Conservation (phyloP, 2,797 vertebrate species). For the Atherinosoma microstoma region DNA sequence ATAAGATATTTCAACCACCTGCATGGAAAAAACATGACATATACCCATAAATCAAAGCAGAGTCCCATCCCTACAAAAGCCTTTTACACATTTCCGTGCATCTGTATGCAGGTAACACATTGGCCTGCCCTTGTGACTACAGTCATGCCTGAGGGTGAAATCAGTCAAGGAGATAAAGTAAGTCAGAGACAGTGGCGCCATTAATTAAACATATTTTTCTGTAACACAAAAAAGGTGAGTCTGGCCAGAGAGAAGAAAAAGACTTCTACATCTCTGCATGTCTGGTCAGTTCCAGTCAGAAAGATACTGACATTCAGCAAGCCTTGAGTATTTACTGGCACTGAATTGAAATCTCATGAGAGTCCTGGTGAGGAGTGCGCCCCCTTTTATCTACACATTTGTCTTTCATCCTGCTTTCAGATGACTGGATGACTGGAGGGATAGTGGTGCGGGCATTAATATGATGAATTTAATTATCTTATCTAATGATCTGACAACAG, state of each 20-base stretch:
- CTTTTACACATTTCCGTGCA: slow-evolving; percentile 7
- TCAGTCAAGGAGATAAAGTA: slow-evolving; percentile 41
- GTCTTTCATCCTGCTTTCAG: slow-evolving; percentile 27
- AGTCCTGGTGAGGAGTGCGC: not conserved
- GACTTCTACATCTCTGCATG: slow-evolving; percentile 2
- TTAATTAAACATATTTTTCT: slow-evolving; percentile 40
- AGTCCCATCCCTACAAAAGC: not conserved
- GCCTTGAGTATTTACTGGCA: not conserved
- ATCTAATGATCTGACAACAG: slow-evolving; percentile 35
- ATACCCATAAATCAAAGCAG: slow-evolving; percentile 16
- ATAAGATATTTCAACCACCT: not conserved
- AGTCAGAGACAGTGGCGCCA: slow-evolving; percentile 29
- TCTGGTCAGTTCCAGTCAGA: slow-evolving; percentile 18
- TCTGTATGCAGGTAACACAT: slow-evolving; percentile 48
- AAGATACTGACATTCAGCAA: not conserved
- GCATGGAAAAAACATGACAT: not conserved
- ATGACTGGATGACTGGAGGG: not conserved
- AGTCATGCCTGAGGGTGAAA: slow-evolving; percentile 36
- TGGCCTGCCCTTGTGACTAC: slow-evolving; percentile 22
- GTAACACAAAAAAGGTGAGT: slow-evolving; percentile 20
- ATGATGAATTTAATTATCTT: slow-evolving; percentile 30
- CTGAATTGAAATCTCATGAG: slow-evolving; percentile 7
- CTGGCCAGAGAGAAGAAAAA: slow-evolving; percentile 11
- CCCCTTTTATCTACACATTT: slow-evolving; percentile 21
- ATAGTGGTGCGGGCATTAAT: slow-evolving; percentile 1